Evolutionary conservation across 2,888 invertebrate species (phyloP), one percentile per base, ranked within the genome.

Genomic region (Linnaemya tessellans): DNA sequence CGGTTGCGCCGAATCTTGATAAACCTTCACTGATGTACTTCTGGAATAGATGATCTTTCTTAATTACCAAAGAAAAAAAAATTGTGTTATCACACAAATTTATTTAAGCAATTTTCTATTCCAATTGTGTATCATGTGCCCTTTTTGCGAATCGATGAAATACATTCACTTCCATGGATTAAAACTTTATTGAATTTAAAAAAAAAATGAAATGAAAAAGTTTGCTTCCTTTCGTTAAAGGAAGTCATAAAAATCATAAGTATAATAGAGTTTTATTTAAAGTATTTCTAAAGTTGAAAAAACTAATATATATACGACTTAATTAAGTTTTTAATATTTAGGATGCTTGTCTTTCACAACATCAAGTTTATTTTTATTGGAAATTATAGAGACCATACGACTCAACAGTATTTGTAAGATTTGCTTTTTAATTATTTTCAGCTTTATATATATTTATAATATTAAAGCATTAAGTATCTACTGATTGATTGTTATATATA

Each of bases 211-310:
- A 20, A 54, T 54, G 54, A 41, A 41, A 80, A 74, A 80, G n/a
- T 65, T 74, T 67, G 25, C 38, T 60, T 51, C 43, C 20, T 43
- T 30, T n/a, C 20, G 54, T 74, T 46, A 18, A 75, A 64, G 68
- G 54, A 68, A 81, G 68, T 62, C 20, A 70, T 68, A 81, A 81
- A 70, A 75, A 46, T 81, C 43, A 10, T 62, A 38, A 2, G 22
- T 10, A n/a, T 15, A 43, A 51, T 38, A 25, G 7, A 5, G 64
- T 80, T 64, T 62, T 9, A 35, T 35, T 46, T 60, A 77, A 77
- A 60, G 18, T 0, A 35, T 38, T 13, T 58, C 30, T 60, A 20
- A 18, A 13, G 5, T 38, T 10, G 2, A 49, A 64, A 22, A 49
- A 13, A n/a, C n/a, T 3, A 58, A 46, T 9, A 10, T n/a, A 60